These are phyloP conservation scores for Semnornis frantzii DNA, from an alignment of 2,113 vertebrate genomes.

Conservation along the genomic window DNA sequence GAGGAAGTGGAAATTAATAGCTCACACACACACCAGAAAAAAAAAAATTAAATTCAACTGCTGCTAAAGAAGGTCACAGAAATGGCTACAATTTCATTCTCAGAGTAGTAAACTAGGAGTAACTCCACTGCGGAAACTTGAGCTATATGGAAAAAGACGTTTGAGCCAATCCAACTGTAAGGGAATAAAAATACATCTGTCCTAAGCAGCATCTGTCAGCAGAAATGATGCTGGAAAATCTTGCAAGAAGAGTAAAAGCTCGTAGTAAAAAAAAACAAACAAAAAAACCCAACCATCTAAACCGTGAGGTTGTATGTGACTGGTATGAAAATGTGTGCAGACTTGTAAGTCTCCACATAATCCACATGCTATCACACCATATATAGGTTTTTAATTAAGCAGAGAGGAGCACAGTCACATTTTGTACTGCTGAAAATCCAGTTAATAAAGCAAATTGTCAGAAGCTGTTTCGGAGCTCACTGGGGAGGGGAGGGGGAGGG, in stretches of 20 bases:
- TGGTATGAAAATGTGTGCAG: neutral
- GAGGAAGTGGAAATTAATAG: neutral
- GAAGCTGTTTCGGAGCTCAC: neutral
- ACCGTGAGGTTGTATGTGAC: neutral
- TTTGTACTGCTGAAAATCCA: neutral
- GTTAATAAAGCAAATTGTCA: neutral
- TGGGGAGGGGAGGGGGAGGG: too few species aligned
- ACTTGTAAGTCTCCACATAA: neutral
- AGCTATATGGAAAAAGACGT: neutral
- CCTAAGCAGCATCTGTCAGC: conserved; percentile 30
- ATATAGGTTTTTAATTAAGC: neutral
- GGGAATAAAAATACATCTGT: conserved; percentile 32
- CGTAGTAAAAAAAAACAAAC: neutral
- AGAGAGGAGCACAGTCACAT: neutral
- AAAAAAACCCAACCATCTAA: neutral
- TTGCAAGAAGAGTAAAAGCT: neutral
- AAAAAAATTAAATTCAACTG: neutral
- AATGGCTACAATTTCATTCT: neutral
- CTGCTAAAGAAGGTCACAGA: neutral
- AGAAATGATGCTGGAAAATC: conserved; percentile 1
- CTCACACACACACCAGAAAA: accelerated
- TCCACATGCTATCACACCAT: accelerated
- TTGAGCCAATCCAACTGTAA: conserved; percentile 20
- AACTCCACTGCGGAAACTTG: neutral
- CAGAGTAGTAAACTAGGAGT: neutral